Evolutionary conservation across 1,140 invertebrate species (phyloP).

Genomic region (Liolophura sinensis): DNA sequence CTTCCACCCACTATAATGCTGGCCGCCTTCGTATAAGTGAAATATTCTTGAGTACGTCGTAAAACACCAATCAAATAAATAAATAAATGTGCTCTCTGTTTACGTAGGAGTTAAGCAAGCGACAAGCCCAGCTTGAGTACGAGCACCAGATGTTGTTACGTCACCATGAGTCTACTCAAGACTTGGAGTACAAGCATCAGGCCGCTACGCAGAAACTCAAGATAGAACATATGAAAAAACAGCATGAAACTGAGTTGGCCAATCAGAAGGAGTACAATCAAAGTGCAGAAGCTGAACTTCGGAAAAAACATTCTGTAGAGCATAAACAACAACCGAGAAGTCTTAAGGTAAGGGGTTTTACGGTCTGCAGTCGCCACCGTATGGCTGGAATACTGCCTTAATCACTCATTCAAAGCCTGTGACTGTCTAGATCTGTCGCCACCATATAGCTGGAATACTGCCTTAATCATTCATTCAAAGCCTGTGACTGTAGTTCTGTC

Average conservation of each 20-base stretch:
- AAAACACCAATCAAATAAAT: no score
- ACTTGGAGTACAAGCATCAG: conserved; percentile 86
- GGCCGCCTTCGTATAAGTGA: no score
- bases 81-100: not conserved
- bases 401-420: no score
- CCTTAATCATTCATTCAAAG: no score
- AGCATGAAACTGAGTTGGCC: conserved; percentile 92
- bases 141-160: conserved; percentile 93
- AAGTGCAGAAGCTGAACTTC: conserved; percentile 87
- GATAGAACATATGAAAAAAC: conserved; percentile 80
- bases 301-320: conserved; percentile 96
- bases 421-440: no score
- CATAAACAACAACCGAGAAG: conserved; percentile 98
- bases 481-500: no score
- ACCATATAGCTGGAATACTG: no score
- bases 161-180: conserved; percentile 96
- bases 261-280: conserved; percentile 98
- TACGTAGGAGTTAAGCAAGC: conserved; percentile 86
- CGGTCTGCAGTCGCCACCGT: no score
- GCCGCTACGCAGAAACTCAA: conserved; percentile 89
- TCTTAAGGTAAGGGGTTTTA: conserved; percentile 74
- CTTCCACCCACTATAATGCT: no score
- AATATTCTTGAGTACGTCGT: no score
- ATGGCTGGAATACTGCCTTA: no score
- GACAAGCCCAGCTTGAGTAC: conserved; percentile 91